Conservation (phyloP, 64 coral and sea anemone species). For the Cladopsammia gracilis region DNA sequence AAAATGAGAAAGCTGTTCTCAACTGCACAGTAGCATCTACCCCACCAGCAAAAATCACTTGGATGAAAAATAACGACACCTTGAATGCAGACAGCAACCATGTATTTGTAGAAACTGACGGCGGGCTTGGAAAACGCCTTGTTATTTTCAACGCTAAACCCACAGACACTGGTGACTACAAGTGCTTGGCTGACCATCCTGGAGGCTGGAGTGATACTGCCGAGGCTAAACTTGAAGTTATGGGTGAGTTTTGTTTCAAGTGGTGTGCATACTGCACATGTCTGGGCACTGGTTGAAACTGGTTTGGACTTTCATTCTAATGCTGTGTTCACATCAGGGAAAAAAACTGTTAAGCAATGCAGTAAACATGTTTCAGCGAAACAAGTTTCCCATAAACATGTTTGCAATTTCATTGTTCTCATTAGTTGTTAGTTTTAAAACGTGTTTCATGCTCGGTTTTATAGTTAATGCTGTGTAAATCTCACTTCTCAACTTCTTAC, state of each 20-base stretch:
- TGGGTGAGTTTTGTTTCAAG: constrained; percentile 59
- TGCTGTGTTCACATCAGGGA: too few relatives aligned
- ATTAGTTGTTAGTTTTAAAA: too few relatives aligned
- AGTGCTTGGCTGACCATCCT: constrained; percentile 38
- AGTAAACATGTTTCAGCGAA: too few relatives aligned
- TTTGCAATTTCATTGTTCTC: too few relatives aligned
- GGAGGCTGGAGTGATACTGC: constrained; percentile 42
- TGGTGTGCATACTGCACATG: too few relatives aligned
- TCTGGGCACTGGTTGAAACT: too few relatives aligned
- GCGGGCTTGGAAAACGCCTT: constrained; percentile 1
- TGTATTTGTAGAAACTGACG: not conserved
- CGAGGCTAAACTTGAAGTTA: constrained; percentile 51
- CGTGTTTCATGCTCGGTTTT: too few relatives aligned
- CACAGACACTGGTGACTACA: constrained; percentile 46
- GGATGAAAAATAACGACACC: constrained; percentile 17
- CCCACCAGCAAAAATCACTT: constrained; percentile 54
- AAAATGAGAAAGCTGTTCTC: constrained; percentile 26
- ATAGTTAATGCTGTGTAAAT: too few relatives aligned
- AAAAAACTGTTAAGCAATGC: too few relatives aligned
- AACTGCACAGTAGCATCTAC: constrained; percentile 23
- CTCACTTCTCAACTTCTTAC: too few relatives aligned
- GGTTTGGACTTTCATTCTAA: too few relatives aligned
- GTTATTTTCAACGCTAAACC: not conserved
- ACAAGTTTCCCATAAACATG: too few relatives aligned
- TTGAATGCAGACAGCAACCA: not conserved